Evolutionary conservation across 2,113 vertebrate genomes (phyloP), one percentile per base, ranked within the genome.

Genomic region (Mesembrinibis cayennensis): DNA sequence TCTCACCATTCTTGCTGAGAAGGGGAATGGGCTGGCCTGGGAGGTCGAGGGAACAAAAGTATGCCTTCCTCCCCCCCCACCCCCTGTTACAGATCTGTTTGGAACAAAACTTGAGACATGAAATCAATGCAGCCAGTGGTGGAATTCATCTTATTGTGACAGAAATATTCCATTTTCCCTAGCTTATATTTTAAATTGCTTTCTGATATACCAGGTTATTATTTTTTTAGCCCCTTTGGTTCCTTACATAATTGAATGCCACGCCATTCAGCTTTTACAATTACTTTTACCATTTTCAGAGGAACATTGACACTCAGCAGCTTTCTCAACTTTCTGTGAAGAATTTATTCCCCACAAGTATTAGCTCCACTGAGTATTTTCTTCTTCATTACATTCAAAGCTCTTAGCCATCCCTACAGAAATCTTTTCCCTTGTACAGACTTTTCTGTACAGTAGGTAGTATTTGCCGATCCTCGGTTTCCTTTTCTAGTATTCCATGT

Each of bases 151-250:
- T 96, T 91, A 87, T 59, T 96, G 84, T 93, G 93, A 94, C 93
- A 96, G 96, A 96, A 97, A 82, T 88, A 95, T 91, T 94, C 92
- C 70, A 88, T 96, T 95, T 96, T 95, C 92, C 74, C 82, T 42
- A 91, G 90, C 92, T 95, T 95, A 85, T 67, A 91, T 77, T 94
- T 93, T 91, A 97, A 95, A 96, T 93, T 95, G 93, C 96, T 96
- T 96, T 96, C 93, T 96, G 93, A 94, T 95, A 93, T 69, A 96
- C 78, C 90, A 93, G 58, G 90, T 93, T 96, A 92, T 95, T 97
- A 88, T 96, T 95, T 79, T 95, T 87, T 94, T 90, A 91, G 95
- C 81, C 70, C 93, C 87, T 79, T 93, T 89, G 70, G 40, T 91
- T 94, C 93, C 95, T 88, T 85, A 94, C 66, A 58, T 95, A 96